Percentiles rank a stretch among this genome's conserved stretches.
phyloP scores from a whole-genome alignment of 2,888 invertebrate genomes.

The Rhingia rostrata region DNA sequence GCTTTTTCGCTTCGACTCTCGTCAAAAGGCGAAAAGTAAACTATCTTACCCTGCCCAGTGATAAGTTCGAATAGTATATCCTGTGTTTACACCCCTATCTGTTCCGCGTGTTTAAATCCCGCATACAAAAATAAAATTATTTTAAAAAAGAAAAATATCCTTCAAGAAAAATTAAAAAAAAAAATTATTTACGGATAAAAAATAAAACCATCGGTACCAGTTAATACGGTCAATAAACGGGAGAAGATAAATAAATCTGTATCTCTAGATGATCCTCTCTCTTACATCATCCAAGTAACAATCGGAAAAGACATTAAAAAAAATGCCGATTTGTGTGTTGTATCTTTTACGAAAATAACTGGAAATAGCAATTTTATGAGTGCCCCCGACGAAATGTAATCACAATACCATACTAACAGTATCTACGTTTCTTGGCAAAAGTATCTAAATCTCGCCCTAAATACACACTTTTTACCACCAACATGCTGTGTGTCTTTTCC shows the following conservation, averaged over 20 bases:
- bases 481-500: constrained; percentile 52
- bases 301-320: constrained; percentile 1
- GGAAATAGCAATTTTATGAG: constrained; percentile 3
- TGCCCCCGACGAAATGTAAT: constrained; percentile 44
- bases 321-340: constrained; percentile 33
- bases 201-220: neutral
- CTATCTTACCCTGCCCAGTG: constrained; percentile 73
- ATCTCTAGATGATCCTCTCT: constrained; percentile 48
- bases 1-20: constrained; percentile 66
- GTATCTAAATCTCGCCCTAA: constrained; percentile 50
- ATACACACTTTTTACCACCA: constrained; percentile 61
- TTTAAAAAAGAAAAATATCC: neutral
- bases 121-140: constrained; percentile 46
- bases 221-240: neutral
- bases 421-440: constrained; percentile 49
- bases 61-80: constrained; percentile 74
- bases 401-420: constrained; percentile 1
- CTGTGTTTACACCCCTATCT: constrained; percentile 75
- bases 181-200: constrained; percentile 9
- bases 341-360: neutral
- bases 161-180: constrained; percentile 1
- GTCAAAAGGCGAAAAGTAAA: constrained; percentile 65
- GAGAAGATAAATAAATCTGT: constrained; percentile 23
- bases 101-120: constrained; percentile 71
- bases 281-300: constrained; percentile 64